Evolutionary conservation across 2,797 vertebrate genomes (phyloP).

Genomic region (Nothura maculosa): DNA sequence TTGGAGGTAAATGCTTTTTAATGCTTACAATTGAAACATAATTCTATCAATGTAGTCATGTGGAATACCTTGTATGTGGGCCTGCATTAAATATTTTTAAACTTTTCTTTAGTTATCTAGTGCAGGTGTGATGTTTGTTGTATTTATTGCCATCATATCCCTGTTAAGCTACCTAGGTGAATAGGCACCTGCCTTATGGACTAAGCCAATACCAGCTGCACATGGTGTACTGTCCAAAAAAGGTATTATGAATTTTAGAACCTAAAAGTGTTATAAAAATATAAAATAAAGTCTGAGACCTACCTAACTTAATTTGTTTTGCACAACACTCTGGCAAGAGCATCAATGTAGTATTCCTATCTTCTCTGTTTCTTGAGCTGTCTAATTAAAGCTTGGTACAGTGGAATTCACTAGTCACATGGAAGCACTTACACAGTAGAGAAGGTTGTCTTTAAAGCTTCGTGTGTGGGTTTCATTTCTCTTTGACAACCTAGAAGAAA

Average conservation of each 20-base stretch:
- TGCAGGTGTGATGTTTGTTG: neutral
- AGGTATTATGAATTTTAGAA: neutral
- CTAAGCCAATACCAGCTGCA: neutral
- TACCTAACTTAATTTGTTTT: neutral
- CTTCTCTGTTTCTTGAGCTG: neutral
- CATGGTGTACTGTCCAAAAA: neutral
- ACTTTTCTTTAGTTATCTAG: neutral
- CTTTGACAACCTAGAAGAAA: neutral
- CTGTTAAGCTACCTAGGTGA: neutral
- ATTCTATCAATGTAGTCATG: neutral
- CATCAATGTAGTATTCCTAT: neutral
- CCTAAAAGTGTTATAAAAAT: neutral
- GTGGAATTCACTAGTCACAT: neutral
- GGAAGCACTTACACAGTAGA: neutral
- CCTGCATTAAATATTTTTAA: neutral
- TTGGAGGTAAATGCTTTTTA: conserved; percentile 89
- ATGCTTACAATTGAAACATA: neutral
- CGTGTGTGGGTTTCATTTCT: conserved; percentile 9
- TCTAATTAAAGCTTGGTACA: neutral
- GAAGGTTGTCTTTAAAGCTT: neutral
- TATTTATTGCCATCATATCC: neutral
- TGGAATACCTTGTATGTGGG: neutral
- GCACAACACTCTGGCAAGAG: neutral
- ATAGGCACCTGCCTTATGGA: neutral
- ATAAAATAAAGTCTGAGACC: neutral